phyloP scores from a whole-genome alignment of 1,140 invertebrate species.

The Pseudomyrmex dendroicus region DNA sequence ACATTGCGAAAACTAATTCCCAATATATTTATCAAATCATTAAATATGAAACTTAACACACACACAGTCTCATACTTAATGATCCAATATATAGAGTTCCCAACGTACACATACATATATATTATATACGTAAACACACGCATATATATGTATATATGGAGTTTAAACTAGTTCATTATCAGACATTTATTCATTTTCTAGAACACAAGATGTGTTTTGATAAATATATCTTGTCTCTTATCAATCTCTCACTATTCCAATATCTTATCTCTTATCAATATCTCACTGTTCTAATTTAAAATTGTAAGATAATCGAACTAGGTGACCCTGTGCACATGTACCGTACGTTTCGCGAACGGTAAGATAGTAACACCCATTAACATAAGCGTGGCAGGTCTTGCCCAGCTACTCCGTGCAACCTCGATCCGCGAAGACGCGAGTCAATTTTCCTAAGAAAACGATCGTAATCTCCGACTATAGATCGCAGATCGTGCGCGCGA shows the following conservation, averaged over 20 bases:
- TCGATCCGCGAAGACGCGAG: conserved; percentile 34
- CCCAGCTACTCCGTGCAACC: conserved; percentile 6
- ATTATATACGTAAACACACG: no score
- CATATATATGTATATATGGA: background rate
- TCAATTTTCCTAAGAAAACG: conserved; percentile 60
- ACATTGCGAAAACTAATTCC: background rate
- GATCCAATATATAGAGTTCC: no score
- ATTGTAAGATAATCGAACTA: conserved; percentile 7
- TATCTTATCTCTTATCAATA: background rate
- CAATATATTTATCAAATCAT: background rate
- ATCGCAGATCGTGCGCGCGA: background rate
- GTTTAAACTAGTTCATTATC: background rate
- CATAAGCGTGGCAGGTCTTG: conserved; percentile 4
- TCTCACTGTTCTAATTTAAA: background rate
- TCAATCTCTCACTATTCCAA: background rate
- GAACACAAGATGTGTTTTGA: no score
- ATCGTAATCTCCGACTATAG: conserved; percentile 59
- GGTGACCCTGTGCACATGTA: background rate
- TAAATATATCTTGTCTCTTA: background rate
- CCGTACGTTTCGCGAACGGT: background rate
- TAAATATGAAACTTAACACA: background rate
- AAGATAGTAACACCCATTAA: conserved; percentile 16
- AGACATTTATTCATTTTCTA: conserved; percentile 5
- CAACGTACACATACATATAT: no score
- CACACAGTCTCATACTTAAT: no score